Evolutionary conservation across 2,797 vertebrate genomes (phyloP).

Genomic region (Calcarius lapponicus): DNA sequence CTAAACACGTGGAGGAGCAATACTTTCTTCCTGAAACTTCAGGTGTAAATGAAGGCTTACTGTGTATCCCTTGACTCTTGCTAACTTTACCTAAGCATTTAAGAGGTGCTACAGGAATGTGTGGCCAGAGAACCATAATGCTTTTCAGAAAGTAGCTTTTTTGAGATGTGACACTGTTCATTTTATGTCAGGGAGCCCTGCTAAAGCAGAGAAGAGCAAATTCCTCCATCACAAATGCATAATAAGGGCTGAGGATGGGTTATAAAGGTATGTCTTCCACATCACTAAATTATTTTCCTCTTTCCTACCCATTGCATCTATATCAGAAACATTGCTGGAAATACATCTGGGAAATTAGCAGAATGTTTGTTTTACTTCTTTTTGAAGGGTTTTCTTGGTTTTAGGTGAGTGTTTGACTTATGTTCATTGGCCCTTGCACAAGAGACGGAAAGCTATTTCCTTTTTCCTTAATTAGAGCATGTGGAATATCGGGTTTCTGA

Average conservation of each 20-base stretch:
- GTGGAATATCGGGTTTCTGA: constrained; percentile 16
- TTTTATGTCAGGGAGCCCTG: background rate
- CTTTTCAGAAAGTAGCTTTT: background rate
- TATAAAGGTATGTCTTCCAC: background rate
- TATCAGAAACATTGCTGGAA: background rate
- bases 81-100: background rate
- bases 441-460: constrained; percentile 50
- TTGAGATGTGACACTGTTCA: background rate
- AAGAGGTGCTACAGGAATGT: background rate
- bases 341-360: constrained; percentile 19
- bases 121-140: background rate
- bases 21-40: background rate
- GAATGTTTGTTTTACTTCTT: constrained; percentile 40
- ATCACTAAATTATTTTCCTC: background rate
- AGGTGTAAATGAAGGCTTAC: background rate
- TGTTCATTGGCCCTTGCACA: constrained; percentile 27
- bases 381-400: constrained; percentile 41
- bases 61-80: background rate
- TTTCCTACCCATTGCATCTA: background rate
- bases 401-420: constrained; percentile 47
- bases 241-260: background rate
- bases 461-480: constrained; percentile 50
- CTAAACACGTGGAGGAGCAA: background rate
- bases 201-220: background rate
- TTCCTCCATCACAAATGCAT: background rate